Evolutionary conservation across 2,113 vertebrate species (phyloP), one percentile per base, ranked within the genome.

Genomic region (Periophthalmus modestus): DNA sequence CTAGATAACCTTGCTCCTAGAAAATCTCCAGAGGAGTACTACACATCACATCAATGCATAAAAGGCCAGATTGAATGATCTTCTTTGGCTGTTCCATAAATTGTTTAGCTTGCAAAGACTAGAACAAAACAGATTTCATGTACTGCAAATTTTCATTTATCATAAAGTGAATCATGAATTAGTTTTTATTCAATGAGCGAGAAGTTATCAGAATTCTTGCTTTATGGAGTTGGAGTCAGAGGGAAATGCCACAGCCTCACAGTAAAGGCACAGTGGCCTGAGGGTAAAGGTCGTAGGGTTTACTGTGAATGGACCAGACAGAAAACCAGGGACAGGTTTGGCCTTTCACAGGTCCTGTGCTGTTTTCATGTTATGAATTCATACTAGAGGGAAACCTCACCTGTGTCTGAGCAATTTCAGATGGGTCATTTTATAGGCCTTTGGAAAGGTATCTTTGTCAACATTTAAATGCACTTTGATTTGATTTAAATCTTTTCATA

Each of bases 271-370:
- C 57, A 69, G 70, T 79, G 78, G 77, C 72, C 69, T 10, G 50
- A 68, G 59, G 69, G n/a, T 68, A 74, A 84, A 84, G 89, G 82
- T 89, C 62, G 85, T 66, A 4, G 72, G 75, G 89, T 89, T 89
- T 83, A 83, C 55, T 43, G 59, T 89, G 82, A 85, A 83, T 84
- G 73, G 69, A 81, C 65, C 28, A 47, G 54, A 33, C 74, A 48
- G 75, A 71, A 69, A 50, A 72, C 79, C 19, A 71, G 70, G 72
- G 80, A 73, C 75, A 68, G 87, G 84, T 91, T 88, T 89, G 72
- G 79, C 72, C 83, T 34, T 73, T 67, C 80, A 85, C 83, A 82
- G 80, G 81, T 88, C 71, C 79, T 71, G 75, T 62, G 28, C 66
- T 67, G 54, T 70, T 58, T 75, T 18, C 72, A 69, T n/a, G 5